A percentile compares a stretch with the other conserved stretches of the same genome.
phyloP scores from a whole-genome alignment of 92 coral and sea anemone species.

The Actinostola sp. region DNA sequence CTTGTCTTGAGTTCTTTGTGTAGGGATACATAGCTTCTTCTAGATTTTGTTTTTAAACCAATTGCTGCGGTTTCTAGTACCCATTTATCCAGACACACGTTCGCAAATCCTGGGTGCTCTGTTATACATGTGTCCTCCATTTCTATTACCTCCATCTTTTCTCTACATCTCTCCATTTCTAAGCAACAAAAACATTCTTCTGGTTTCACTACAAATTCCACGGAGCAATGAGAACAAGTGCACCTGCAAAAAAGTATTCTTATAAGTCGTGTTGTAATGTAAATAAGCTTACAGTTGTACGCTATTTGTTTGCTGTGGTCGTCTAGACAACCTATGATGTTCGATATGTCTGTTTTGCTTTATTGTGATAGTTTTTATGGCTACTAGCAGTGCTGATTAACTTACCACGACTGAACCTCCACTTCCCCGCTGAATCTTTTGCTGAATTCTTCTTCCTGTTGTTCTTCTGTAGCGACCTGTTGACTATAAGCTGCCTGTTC shows the following conservation, averaged over 20 bases:
- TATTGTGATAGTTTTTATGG: too few species aligned
- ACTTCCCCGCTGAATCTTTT: conserved; percentile 4
- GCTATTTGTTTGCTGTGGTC: too few species aligned
- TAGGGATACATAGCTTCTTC: conserved; percentile 1
- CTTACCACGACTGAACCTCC: background rate
- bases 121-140: conserved; percentile 27
- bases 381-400: too few species aligned
- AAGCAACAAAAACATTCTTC: conserved; percentile 42
- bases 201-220: conserved; percentile 38
- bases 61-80: conserved; percentile 42
- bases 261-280: too few species aligned
- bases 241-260: conserved; percentile 30
- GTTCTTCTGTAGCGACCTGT: background rate
- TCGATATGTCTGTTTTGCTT: background rate
- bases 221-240: conserved; percentile 38
- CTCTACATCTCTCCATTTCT: conserved; percentile 27
- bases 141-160: conserved; percentile 34
- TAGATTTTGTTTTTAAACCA: conserved; percentile 12
- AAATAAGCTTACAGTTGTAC: too few species aligned
- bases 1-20: conserved; percentile 9
- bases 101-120: too few species aligned
- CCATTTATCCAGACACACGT: conserved; percentile 41
- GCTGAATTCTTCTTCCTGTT: background rate
- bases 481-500: background rate
- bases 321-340: background rate